phyloP scores from a whole-genome alignment of 2,888 invertebrate genomes.

The Tromatobia lineatoria region DNA sequence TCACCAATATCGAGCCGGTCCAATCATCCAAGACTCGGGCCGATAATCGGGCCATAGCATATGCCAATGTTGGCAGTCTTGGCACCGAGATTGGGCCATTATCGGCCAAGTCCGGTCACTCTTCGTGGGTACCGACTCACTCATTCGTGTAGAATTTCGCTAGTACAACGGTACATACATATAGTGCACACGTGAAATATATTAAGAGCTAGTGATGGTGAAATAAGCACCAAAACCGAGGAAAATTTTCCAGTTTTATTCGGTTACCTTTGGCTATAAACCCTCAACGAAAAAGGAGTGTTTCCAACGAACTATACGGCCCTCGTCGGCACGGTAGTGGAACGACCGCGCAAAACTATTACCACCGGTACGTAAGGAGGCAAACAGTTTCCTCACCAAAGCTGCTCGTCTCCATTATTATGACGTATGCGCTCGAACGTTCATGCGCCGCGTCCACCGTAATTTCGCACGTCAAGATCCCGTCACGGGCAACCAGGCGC shows the following conservation, averaged over 20 bases:
- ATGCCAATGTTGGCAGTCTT: too few species aligned
- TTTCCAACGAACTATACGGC: conserved; percentile 55
- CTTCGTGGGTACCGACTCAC: conserved; percentile 39
- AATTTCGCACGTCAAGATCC: conserved; percentile 51
- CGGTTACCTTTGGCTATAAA: conserved; percentile 1
- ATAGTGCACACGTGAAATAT: conserved; percentile 36
- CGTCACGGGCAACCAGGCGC: not conserved
- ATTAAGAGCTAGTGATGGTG: conserved; percentile 56
- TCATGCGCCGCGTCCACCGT: conserved; percentile 17
- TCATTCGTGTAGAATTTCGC: conserved; percentile 62
- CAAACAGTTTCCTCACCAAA: conserved; percentile 42
- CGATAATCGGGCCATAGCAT: too few species aligned
- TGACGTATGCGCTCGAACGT: conserved; percentile 55
- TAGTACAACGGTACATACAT: conserved; percentile 47
- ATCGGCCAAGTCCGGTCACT: too few species aligned
- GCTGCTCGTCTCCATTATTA: conserved; percentile 61
- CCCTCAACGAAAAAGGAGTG: conserved; percentile 36
- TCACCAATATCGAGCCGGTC: too few species aligned
- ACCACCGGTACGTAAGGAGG: conserved; percentile 28
- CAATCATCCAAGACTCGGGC: too few species aligned
- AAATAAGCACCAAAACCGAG: conserved; percentile 5
- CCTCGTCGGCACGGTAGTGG: too few species aligned
- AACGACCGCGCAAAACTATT: conserved; percentile 53
- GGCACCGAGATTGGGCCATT: too few species aligned
- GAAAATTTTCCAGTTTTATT: conserved; percentile 28